Conservation (phyloP, 2,797 vertebrate species). For the Hippoglossus hippoglossus region DNA sequence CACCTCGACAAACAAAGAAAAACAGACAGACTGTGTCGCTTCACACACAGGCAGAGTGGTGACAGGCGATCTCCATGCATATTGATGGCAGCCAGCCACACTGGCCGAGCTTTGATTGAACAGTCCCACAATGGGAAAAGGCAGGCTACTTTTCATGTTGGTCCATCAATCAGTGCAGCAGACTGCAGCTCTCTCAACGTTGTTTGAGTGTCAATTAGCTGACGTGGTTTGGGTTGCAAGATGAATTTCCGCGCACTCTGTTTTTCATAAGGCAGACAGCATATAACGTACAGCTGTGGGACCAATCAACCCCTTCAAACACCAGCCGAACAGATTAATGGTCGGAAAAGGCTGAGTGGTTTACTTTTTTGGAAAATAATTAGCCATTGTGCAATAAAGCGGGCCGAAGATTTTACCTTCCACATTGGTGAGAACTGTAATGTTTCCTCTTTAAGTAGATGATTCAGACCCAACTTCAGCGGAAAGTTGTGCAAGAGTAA, state of each 20-base stretch:
- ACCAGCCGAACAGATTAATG: slow-evolving; percentile 50
- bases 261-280: slow-evolving; percentile 58
- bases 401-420: background rate
- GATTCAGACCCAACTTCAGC: background rate
- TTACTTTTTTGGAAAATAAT: slow-evolving; percentile 32
- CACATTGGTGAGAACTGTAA: slow-evolving; percentile 1
- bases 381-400: slow-evolving; percentile 20
- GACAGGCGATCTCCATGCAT: slow-evolving; percentile 82
- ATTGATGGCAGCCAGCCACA: slow-evolving; percentile 80
- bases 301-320: slow-evolving; percentile 59
- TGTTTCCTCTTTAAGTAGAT: background rate
- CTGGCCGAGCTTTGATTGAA: slow-evolving; percentile 81
- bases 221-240: slow-evolving; percentile 69
- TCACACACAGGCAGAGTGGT: slow-evolving; percentile 68
- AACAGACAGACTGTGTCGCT: slow-evolving; percentile 77
- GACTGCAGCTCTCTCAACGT: slow-evolving; percentile 73
- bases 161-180: slow-evolving; percentile 81
- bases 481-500: background rate
- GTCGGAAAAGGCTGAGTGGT: slow-evolving; percentile 43
- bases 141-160: slow-evolving; percentile 84
- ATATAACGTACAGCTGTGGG: slow-evolving; percentile 55
- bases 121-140: slow-evolving; percentile 81
- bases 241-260: slow-evolving; percentile 62
- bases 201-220: slow-evolving; percentile 81
- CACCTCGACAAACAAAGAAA: slow-evolving; percentile 75